Percentiles rank a stretch among this genome's conserved stretches.
Conservation (phyloP, 2,113 vertebrate species). For the Chionomys nivalis region DNA sequence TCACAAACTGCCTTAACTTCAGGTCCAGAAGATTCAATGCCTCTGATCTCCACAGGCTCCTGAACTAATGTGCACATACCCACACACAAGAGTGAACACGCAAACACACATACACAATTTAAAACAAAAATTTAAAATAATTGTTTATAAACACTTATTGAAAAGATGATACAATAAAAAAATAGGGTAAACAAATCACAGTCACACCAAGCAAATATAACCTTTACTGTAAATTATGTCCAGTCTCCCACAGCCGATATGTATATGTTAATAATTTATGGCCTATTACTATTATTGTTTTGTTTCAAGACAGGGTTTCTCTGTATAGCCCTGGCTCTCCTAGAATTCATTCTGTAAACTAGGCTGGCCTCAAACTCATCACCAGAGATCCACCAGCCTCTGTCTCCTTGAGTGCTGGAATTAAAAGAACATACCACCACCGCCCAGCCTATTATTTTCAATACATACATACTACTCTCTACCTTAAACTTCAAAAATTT, state of each 20-base stretch:
- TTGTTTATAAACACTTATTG: neutral
- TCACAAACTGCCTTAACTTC: neutral
- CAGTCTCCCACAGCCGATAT: neutral
- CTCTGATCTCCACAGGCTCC: neutral
- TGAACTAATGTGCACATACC: neutral
- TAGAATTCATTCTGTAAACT: neutral
- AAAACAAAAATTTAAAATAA: neutral
- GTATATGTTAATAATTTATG: neutral
- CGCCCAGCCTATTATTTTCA: neutral
- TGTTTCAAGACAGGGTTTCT: neutral
- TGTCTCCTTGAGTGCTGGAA: neutral
- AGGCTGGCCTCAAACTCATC: neutral
- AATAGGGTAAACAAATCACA: neutral
- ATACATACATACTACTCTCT: neutral
- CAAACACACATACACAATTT: neutral
- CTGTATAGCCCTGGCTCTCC: neutral
- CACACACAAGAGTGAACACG: neutral
- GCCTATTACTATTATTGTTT: neutral
- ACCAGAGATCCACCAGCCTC: neutral
- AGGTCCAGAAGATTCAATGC: neutral
- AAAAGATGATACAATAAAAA: neutral
- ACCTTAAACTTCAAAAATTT: neutral
- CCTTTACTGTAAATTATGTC: neutral
- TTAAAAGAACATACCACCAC: neutral
- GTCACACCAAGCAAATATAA: neutral